These are phyloP conservation scores for Abramis brama DNA, from an alignment of 2,113 vertebrate genomes.

Conservation along the genomic window DNA sequence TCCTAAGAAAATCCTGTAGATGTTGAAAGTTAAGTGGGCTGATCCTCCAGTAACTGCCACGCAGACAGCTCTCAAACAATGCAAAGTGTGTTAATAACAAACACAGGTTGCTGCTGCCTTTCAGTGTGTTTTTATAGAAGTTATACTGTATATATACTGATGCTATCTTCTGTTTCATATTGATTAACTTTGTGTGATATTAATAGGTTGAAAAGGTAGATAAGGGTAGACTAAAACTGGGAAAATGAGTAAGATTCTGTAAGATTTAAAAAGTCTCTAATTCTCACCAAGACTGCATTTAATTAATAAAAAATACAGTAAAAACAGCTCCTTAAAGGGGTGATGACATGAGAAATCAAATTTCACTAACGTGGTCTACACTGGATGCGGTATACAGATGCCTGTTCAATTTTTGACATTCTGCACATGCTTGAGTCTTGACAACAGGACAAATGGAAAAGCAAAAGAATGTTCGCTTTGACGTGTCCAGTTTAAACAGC, in stretches of 20 bases:
- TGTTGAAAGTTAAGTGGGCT: too few relatives aligned
- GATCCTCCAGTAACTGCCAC: background rate
- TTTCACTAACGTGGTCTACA: too few relatives aligned
- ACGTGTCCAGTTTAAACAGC: too few relatives aligned
- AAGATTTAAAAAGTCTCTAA: background rate
- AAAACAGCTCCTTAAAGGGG: background rate
- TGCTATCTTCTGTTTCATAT: background rate
- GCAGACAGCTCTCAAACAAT: background rate
- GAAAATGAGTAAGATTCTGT: background rate
- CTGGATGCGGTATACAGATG: too few relatives aligned
- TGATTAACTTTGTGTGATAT: background rate
- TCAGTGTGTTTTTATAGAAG: background rate
- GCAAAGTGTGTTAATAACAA: background rate
- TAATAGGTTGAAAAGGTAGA: background rate
- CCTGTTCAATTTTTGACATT: too few relatives aligned
- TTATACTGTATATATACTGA: background rate
- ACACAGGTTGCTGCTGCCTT: background rate
- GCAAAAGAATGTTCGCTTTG: too few relatives aligned
- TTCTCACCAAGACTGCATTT: background rate
- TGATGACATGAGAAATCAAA: too few relatives aligned
- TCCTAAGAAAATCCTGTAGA: background rate
- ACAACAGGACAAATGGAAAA: too few relatives aligned
- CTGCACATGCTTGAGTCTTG: too few relatives aligned
- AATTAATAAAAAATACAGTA: background rate
- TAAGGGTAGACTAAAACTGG: background rate